Evolutionary conservation across 2,797 vertebrate genomes (phyloP).

Genomic region (Ceyx erithaca): DNA sequence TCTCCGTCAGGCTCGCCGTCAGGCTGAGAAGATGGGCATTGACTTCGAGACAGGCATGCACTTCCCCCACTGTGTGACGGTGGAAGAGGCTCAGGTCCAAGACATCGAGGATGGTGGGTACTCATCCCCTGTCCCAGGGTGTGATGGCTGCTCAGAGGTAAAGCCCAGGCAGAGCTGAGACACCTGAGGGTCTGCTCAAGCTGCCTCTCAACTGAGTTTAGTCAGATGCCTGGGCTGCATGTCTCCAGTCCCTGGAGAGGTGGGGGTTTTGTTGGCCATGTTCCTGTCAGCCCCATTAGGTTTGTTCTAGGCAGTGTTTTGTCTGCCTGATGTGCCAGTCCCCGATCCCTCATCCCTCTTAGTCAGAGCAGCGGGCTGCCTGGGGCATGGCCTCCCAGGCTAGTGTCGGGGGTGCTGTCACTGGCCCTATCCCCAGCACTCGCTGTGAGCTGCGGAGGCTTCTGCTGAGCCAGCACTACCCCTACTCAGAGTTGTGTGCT

Average conservation of each 20-base stretch:
- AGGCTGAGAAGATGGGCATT: constrained; percentile 95
- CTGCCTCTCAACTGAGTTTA: not conserved
- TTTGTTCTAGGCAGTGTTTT: not conserved
- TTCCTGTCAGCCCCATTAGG: not conserved
- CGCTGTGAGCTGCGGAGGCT: not conserved
- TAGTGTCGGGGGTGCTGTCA: not conserved
- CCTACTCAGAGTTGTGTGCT: not conserved
- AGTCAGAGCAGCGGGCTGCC: not conserved
- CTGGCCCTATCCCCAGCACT: fast-evolving
- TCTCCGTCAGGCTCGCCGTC: constrained; percentile 90
- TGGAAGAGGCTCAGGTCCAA: constrained; percentile 86
- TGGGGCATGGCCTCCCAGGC: not conserved
- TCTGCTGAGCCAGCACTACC: not conserved
- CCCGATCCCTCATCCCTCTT: not conserved
- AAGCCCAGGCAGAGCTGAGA: not conserved
- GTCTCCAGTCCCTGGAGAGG: not conserved
- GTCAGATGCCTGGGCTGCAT: fast-evolving
- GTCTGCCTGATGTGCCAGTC: not conserved
- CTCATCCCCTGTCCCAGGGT: not conserved
- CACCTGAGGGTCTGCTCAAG: not conserved
- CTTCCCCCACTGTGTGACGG: constrained; percentile 83
- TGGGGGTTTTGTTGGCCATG: not conserved
- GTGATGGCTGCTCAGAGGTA: not conserved
- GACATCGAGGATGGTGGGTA: constrained; percentile 82
- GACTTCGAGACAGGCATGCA: constrained; percentile 97